A percentile compares a stretch with the other conserved stretches of the same genome.
phyloP scores from a whole-genome alignment of 2,113 vertebrate genomes.

The Cebus imitator region DNA sequence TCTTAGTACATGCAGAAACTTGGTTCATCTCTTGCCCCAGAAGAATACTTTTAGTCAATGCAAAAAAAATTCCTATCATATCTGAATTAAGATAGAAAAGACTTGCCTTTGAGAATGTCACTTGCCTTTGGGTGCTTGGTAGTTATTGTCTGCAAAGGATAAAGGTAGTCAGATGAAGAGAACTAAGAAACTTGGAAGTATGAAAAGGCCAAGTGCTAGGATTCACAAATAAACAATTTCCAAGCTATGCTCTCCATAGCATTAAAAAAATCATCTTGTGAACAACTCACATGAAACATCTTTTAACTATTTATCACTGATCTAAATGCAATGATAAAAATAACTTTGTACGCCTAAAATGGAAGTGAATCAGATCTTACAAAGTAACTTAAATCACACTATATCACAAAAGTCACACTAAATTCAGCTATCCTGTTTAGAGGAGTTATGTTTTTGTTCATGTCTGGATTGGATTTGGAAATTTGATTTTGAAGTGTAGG shows the following conservation, averaged over 20 bases:
- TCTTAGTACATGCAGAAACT: background rate
- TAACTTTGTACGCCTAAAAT: constrained; percentile 1
- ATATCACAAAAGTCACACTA: background rate
- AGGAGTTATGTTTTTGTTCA: constrained; percentile 27
- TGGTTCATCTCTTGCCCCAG: background rate
- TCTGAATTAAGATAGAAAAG: background rate
- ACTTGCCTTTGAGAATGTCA: background rate
- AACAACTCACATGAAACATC: background rate
- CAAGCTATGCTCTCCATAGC: background rate
- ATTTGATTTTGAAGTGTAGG: constrained; percentile 26
- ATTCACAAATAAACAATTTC: background rate
- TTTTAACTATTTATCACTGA: constrained; percentile 39
- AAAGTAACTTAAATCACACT: background rate
- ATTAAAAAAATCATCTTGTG: background rate
- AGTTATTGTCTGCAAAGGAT: background rate
- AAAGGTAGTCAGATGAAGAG: background rate
- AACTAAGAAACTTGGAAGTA: background rate
- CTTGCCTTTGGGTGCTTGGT: background rate
- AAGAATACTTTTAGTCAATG: background rate
- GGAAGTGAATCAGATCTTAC: background rate
- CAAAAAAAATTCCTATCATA: background rate
- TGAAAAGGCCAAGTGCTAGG: background rate
- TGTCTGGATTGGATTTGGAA: background rate
- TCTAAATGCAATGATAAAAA: constrained; percentile 42
- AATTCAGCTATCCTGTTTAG: background rate